These are phyloP conservation scores for Rhipidura dahli DNA, from an alignment of 2,113 vertebrate genomes.

Conservation along the genomic window DNA sequence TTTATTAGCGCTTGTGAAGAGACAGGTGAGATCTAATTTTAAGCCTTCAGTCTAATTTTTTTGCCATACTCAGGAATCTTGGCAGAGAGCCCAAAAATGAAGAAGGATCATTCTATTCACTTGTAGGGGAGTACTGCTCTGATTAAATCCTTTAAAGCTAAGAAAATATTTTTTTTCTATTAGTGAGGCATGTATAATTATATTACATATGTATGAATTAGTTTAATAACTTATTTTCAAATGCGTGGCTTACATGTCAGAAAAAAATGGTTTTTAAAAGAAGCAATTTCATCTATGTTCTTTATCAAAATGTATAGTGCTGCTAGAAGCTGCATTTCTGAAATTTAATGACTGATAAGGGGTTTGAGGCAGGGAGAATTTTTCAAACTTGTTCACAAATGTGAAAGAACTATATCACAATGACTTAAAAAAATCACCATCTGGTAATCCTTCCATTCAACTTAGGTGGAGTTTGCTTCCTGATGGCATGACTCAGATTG, in stretches of 20 bases:
- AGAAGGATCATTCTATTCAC: neutral
- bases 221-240: neutral
- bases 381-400: neutral
- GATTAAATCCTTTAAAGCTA: neutral
- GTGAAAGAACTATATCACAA: neutral
- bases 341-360: neutral
- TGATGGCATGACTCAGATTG: neutral
- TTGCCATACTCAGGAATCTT: neutral
- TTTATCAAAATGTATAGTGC: neutral
- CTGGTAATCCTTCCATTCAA: neutral
- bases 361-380: neutral
- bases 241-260: neutral
- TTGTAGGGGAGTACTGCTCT: neutral
- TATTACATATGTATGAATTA: neutral
- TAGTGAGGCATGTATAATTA: neutral
- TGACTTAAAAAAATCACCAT: neutral
- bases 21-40: conserved; percentile 8
- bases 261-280: neutral
- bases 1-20: neutral
- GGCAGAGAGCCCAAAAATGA: neutral
- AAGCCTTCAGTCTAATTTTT: neutral
- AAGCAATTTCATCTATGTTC: neutral
- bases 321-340: neutral
- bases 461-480: neutral
- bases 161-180: neutral